Percentiles rank a stretch among this genome's conserved stretches.
phyloP scores from a whole-genome alignment of 2,888 invertebrate species.

The Macaria notata region DNA sequence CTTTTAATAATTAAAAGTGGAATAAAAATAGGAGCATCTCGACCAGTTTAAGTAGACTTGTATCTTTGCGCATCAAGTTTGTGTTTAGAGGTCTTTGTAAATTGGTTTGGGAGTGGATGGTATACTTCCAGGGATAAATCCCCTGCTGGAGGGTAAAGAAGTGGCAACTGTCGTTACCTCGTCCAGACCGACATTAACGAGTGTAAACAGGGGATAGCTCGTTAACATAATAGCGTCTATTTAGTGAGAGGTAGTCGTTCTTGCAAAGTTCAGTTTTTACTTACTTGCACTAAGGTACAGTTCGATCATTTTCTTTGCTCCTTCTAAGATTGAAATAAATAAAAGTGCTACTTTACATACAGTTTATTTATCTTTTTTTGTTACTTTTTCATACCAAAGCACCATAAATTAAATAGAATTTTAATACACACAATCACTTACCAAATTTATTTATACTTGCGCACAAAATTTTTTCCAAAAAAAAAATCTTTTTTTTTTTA shows the following conservation, averaged over 20 bases:
- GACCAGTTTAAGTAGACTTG: constrained; percentile 48
- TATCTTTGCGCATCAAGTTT: constrained; percentile 20
- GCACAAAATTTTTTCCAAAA: too few relatives aligned
- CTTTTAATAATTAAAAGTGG: constrained; percentile 80
- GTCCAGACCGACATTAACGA: constrained; percentile 65
- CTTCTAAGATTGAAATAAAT: too few relatives aligned
- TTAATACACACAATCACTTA: too few relatives aligned
- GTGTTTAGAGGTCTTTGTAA: constrained; percentile 43
- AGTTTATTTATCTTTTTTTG: too few relatives aligned
- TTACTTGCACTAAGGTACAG: too few relatives aligned
- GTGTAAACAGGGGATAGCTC: constrained; percentile 69
- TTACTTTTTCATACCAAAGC: too few relatives aligned
- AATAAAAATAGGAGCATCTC: constrained; percentile 71
- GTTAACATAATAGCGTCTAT: constrained; percentile 63
- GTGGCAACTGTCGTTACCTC: constrained; percentile 78
- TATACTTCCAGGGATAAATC: constrained; percentile 56
- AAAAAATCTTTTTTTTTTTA: too few relatives aligned
- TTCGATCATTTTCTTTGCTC: too few relatives aligned
- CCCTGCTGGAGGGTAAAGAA: constrained; percentile 63
- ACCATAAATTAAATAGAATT: too few relatives aligned
- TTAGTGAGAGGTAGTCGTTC: constrained; percentile 36
- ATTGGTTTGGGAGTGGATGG: constrained; percentile 47
- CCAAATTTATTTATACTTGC: too few relatives aligned
- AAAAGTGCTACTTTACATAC: too few relatives aligned
- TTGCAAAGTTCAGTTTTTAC: too few relatives aligned